These are phyloP conservation scores for Eupithecia pulchellata DNA, from an alignment of 2,888 invertebrate species.

Conservation along the genomic window DNA sequence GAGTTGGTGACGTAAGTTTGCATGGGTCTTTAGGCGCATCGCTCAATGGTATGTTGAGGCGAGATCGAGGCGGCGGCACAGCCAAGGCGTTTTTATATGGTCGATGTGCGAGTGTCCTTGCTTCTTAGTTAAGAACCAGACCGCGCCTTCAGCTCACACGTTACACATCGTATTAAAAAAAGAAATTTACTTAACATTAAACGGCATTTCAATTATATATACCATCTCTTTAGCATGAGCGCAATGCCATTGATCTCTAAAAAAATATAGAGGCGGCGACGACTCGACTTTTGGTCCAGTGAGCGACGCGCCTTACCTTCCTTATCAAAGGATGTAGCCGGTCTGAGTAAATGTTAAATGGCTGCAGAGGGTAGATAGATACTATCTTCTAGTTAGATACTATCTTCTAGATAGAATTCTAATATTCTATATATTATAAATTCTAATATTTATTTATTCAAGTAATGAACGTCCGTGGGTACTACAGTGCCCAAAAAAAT, in stretches of 20 bases:
- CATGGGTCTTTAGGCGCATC: slow-evolving; percentile 18
- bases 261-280: too few relatives aligned
- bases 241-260: not conserved
- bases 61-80: not conserved
- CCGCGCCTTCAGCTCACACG: not conserved
- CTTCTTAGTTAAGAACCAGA: not conserved
- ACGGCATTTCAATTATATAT: too few relatives aligned
- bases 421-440: too few relatives aligned
- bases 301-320: not conserved
- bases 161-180: too few relatives aligned
- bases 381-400: not conserved
- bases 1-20: slow-evolving; percentile 45
- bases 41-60: not conserved
- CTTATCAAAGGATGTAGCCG: not conserved
- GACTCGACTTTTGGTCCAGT: not conserved
- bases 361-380: not conserved
- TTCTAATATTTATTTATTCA: too few relatives aligned
- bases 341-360: not conserved
- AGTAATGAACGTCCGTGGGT: too few relatives aligned
- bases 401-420: too few relatives aligned
- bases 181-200: too few relatives aligned
- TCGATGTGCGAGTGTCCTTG: not conserved
- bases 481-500: too few relatives aligned
- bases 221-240: too few relatives aligned
- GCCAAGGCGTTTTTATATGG: not conserved